Conservation (phyloP, 2,888 invertebrate species). For the Callosobruchus maculatus region DNA sequence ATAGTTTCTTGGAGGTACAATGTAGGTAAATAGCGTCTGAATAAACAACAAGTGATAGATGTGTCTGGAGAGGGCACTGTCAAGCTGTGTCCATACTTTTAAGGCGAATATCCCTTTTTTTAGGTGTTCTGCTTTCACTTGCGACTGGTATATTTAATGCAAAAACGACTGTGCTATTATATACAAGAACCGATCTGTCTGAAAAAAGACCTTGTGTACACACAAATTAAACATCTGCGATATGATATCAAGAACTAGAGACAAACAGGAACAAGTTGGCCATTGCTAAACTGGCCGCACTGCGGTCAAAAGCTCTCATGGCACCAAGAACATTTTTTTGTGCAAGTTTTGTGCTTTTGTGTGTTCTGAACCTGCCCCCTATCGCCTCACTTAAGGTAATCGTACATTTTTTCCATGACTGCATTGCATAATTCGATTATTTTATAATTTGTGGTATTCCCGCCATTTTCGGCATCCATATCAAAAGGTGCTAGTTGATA, state of each 20-base stretch:
- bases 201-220: background rate
- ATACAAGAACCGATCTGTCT: background rate
- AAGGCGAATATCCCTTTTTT: too few species aligned
- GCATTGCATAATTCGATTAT: background rate
- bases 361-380: background rate
- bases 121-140: too few species aligned
- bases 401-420: too few species aligned
- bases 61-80: too few species aligned
- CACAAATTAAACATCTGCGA: background rate
- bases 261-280: slow-evolving; percentile 41
- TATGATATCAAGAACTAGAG: slow-evolving; percentile 36
- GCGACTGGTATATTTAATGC: background rate
- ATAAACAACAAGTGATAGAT: too few species aligned
- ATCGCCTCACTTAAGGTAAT: background rate
- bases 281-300: slow-evolving; percentile 38
- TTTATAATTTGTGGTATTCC: background rate
- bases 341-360: slow-evolving; percentile 19
- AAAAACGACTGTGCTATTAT: background rate
- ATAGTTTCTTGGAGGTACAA: too few species aligned
- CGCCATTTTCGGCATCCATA: background rate
- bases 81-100: too few species aligned
- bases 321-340: slow-evolving; percentile 20
- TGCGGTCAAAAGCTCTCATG: slow-evolving; percentile 38
- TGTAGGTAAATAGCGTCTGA: too few species aligned
- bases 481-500: background rate